phyloP scores from a whole-genome alignment of 2,797 vertebrate species.

The Orientallactaga sibirica region DNA sequence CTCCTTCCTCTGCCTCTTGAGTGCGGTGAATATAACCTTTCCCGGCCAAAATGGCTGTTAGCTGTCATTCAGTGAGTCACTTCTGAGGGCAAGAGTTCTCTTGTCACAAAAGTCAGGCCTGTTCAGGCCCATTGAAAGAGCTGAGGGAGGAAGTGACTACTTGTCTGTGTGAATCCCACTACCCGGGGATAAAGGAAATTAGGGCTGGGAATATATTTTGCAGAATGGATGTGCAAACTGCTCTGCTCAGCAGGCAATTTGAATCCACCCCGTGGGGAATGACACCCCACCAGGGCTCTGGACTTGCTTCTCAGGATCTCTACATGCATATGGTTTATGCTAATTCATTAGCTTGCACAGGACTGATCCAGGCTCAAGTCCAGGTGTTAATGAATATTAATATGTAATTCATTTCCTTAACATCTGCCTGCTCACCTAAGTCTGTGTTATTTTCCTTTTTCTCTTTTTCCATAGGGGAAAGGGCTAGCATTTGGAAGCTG shows the following conservation, averaged over 20 bases:
- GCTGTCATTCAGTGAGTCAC: background rate
- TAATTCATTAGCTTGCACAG: conserved; percentile 41
- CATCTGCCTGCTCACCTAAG: background rate
- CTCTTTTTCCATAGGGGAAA: background rate
- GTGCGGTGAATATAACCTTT: background rate
- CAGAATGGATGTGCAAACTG: background rate
- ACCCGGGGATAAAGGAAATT: conserved; percentile 68
- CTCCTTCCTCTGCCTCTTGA: background rate
- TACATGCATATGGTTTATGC: background rate
- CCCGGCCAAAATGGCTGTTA: background rate
- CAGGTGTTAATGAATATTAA: conserved; percentile 17
- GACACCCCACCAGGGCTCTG: background rate
- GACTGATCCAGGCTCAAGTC: background rate
- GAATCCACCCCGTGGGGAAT: background rate
- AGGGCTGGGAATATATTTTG: background rate
- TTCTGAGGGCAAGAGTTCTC: background rate
- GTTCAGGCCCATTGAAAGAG: background rate
- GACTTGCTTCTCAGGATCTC: background rate
- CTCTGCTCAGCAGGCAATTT: background rate
- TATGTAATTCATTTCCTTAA: background rate
- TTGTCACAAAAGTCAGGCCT: background rate
- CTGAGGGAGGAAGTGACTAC: background rate
- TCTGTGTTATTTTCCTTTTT: background rate
- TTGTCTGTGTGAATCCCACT: background rate
- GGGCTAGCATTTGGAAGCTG: background rate